phyloP scores from a whole-genome alignment of 2,888 invertebrate genomes.

The Sinodicranocentrus sp. region DNA sequence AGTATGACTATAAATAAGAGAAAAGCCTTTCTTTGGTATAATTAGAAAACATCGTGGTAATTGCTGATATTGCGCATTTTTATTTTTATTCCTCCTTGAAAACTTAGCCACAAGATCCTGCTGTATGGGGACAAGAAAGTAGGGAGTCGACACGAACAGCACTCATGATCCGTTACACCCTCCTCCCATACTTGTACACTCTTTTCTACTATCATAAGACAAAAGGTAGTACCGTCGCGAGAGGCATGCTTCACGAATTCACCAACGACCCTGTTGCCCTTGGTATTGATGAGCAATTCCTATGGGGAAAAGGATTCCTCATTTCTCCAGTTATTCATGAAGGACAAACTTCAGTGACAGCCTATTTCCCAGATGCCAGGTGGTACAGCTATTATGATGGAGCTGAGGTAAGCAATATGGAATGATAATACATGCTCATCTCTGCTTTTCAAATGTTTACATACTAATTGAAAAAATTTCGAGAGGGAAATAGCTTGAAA shows the following conservation, averaged over 20 bases:
- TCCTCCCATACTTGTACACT: constrained; percentile 88
- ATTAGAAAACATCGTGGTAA: no score
- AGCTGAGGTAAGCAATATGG: no score
- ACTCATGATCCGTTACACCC: constrained; percentile 84
- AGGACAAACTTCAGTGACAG: constrained; percentile 78
- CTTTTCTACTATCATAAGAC: constrained; percentile 86
- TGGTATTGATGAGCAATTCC: constrained; percentile 86
- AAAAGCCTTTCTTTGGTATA: constrained; percentile 81
- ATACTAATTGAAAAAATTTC: no score
- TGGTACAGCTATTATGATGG: constrained; percentile 84
- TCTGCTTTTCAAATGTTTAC: no score
- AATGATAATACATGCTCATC: no score
- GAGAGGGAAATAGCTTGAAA: no score
- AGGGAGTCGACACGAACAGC: constrained; percentile 84
- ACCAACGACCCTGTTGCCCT: constrained; percentile 83
- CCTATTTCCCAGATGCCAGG: constrained; percentile 83
- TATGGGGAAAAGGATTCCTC: constrained; percentile 87
- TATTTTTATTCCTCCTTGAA: constrained; percentile 79
- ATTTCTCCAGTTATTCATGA: constrained; percentile 85
- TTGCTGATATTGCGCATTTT: no score
- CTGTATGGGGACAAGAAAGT: constrained; percentile 84
- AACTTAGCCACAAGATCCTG: constrained; percentile 90
- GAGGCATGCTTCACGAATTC: constrained; percentile 79
- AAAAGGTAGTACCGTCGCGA: constrained; percentile 79
- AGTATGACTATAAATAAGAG: constrained; percentile 80